Evolutionary conservation across 1,140 invertebrate genomes (phyloP).

Genomic region (Drosophila seguyi): DNA sequence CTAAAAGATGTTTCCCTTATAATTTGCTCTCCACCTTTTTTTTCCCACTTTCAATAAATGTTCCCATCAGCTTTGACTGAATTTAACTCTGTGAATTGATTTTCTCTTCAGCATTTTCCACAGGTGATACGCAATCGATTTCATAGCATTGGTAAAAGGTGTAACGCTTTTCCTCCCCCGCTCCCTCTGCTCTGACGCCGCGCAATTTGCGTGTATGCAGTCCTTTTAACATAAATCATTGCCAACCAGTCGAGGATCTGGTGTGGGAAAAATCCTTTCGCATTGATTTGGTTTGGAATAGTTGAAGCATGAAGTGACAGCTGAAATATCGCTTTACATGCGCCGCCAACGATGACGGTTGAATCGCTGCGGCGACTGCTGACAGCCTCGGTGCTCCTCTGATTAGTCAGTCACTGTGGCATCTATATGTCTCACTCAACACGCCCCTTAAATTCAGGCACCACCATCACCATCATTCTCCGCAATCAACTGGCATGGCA

Average conservation of each 20-base stretch:
- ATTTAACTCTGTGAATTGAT: slow-evolving; percentile 23
- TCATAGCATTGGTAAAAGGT: slow-evolving; percentile 46
- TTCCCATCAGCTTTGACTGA: slow-evolving; percentile 12
- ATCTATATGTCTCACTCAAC: slow-evolving; percentile 24
- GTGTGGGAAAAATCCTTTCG: slow-evolving; percentile 55
- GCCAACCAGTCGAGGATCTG: slow-evolving; percentile 26
- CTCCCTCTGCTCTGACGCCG: neutral
- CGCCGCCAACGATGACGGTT: slow-evolving; percentile 54
- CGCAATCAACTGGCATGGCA: slow-evolving; percentile 37
- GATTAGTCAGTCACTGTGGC: slow-evolving; percentile 70
- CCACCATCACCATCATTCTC: too few species aligned
- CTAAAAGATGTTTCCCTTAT: neutral
- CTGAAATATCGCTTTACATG: slow-evolving; percentile 81
- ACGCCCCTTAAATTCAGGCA: neutral
- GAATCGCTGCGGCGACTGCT: slow-evolving; percentile 32
- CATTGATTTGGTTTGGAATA: slow-evolving; percentile 82
- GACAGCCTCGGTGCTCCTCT: slow-evolving; percentile 60
- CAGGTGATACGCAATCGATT: slow-evolving; percentile 50
- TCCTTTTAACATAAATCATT: slow-evolving; percentile 80
- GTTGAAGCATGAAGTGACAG: slow-evolving; percentile 81
- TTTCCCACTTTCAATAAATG: neutral
- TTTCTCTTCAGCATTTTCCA: slow-evolving; percentile 10
- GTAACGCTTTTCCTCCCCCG: slow-evolving; percentile 10
- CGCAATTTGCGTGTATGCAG: slow-evolving; percentile 39
- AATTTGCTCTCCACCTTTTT: neutral